These are phyloP conservation scores for Fulica atra DNA, from an alignment of 2,113 vertebrate species.

Conservation along the genomic window DNA sequence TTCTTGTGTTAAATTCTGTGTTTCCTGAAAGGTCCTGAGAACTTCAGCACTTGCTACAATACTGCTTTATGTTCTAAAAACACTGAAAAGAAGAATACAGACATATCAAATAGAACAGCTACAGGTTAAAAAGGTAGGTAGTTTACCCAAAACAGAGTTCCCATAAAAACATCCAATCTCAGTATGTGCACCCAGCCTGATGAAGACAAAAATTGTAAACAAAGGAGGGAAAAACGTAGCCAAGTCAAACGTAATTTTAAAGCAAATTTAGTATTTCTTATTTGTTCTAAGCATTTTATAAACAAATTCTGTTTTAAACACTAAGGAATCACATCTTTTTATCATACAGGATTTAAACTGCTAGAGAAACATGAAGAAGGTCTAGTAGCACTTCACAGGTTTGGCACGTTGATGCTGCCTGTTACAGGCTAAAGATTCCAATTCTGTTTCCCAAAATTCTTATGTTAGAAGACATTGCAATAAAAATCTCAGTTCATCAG, in stretches of 20 bases:
- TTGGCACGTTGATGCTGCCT: neutral
- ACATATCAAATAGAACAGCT: neutral
- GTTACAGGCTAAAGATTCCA: neutral
- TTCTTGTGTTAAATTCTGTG: slow-evolving; percentile 24
- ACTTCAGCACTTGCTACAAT: neutral
- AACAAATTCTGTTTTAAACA: neutral
- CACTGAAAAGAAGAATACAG: neutral
- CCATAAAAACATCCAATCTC: neutral
- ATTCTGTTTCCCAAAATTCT: neutral
- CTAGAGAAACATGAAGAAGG: neutral
- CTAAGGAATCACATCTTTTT: neutral
- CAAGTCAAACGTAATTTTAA: neutral
- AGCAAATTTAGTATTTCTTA: neutral
- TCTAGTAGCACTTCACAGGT: neutral
- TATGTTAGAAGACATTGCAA: neutral
- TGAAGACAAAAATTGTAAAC: neutral
- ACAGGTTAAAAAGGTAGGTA: neutral
- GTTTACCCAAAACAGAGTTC: neutral
- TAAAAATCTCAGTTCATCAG: neutral
- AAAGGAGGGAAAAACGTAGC: neutral
- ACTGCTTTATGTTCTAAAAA: neutral
- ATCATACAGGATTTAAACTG: neutral
- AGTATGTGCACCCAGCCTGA: neutral
- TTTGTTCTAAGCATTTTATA: neutral
- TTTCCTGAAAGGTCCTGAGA: neutral